phyloP scores from a whole-genome alignment of 2,113 vertebrate genomes.

The Procavia capensis region DNA sequence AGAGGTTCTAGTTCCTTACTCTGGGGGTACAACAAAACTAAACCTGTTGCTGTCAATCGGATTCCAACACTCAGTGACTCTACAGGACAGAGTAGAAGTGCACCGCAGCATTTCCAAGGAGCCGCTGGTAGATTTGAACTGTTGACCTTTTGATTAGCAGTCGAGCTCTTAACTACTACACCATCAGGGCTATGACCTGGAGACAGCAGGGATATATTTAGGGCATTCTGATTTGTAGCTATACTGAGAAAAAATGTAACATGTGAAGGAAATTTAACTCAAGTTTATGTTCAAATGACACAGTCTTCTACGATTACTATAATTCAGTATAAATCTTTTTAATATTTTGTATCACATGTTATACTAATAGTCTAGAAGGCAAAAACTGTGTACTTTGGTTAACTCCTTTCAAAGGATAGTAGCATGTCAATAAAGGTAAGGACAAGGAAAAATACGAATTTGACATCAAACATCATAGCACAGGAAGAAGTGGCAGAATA shows the following conservation, averaged over 20 bases:
- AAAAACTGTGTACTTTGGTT: slow-evolving; percentile 14
- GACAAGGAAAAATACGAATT: slow-evolving; percentile 40
- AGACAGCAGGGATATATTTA: slow-evolving; percentile 16
- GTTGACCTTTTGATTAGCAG: too few species aligned
- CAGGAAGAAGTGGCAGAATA: not conserved
- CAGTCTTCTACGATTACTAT: slow-evolving; percentile 58
- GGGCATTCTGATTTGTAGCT: slow-evolving; percentile 9
- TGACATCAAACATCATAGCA: slow-evolving; percentile 12
- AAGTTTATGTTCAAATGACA: slow-evolving; percentile 50
- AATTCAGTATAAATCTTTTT: slow-evolving; percentile 20
- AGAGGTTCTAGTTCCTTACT: slow-evolving; percentile 35
- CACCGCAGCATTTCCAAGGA: too few species aligned
- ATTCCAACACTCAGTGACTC: too few species aligned
- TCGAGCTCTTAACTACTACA: too few species aligned
- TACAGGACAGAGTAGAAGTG: too few species aligned
- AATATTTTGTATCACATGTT: slow-evolving; percentile 42
- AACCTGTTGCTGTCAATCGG: too few species aligned
- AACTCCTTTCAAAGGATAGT: not conserved
- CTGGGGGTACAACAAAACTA: too few species aligned
- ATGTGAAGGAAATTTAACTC: slow-evolving; percentile 55
- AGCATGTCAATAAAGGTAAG: slow-evolving; percentile 34
- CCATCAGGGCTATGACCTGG: not conserved
- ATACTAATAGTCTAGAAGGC: not conserved
- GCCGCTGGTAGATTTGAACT: too few species aligned
- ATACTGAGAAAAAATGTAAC: slow-evolving; percentile 53